Evolutionary conservation across 2,888 invertebrate genomes (phyloP).

Genomic region (Lomographa bimaculata): DNA sequence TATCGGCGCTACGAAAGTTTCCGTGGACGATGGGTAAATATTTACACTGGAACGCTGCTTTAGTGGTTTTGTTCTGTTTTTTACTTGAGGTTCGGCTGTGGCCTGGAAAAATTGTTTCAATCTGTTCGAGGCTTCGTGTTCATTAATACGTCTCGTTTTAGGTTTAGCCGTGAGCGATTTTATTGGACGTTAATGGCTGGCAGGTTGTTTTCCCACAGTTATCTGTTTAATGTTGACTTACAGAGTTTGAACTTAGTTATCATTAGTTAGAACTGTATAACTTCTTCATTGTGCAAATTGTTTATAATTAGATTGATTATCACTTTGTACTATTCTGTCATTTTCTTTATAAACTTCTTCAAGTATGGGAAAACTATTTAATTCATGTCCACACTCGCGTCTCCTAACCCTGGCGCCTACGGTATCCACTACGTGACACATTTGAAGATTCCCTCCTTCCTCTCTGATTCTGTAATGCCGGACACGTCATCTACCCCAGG

Average conservation of each 20-base stretch:
- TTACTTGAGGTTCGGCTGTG: slow-evolving; percentile 62
- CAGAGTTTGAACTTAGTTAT: neutral
- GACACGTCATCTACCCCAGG: slow-evolving; percentile 43
- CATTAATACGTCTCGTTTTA: slow-evolving; percentile 46
- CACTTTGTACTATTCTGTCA: no score
- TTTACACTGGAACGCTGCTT: slow-evolving; percentile 67
- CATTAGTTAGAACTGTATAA: no score
- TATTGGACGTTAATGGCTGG: slow-evolving; percentile 33
- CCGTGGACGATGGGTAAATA: slow-evolving; percentile 70
- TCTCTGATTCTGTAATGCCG: slow-evolving; percentile 43
- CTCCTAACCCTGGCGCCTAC: slow-evolving; percentile 45
- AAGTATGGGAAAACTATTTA: slow-evolving; percentile 1
- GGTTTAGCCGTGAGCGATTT: slow-evolving; percentile 36
- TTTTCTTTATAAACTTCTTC: no score
- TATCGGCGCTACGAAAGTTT: slow-evolving; percentile 68
- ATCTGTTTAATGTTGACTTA: neutral
- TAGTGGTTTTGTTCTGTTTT: slow-evolving; percentile 57
- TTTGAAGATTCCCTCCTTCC: slow-evolving; percentile 48
- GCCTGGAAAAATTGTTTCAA: slow-evolving; percentile 59
- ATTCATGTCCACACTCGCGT: slow-evolving; percentile 12
- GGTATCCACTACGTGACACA: slow-evolving; percentile 60
- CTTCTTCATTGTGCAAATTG: no score
- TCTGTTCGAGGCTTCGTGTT: slow-evolving; percentile 49
- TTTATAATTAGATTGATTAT: no score
- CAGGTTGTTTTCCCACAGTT: slow-evolving; percentile 21